phyloP scores from a whole-genome alignment of 2,113 vertebrate species.

The Triplophysa siluroides region DNA sequence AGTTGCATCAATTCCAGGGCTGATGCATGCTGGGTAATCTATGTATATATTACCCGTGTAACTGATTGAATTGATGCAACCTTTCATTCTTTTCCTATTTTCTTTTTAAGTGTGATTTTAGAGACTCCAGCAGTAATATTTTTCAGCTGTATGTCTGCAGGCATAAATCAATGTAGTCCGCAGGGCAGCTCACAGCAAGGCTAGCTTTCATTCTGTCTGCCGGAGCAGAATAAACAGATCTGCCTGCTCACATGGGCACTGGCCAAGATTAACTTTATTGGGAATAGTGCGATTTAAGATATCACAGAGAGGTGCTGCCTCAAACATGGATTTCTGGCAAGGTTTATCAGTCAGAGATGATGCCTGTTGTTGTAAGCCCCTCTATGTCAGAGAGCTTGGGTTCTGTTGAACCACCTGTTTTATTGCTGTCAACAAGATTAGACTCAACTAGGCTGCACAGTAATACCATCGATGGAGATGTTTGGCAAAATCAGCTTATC shows the following conservation, averaged over 20 bases:
- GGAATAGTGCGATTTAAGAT: slow-evolving; percentile 57
- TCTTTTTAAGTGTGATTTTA: slow-evolving; percentile 9
- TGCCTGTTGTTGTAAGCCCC: slow-evolving; percentile 63
- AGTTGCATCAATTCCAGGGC: not conserved
- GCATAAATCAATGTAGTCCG: slow-evolving; percentile 46
- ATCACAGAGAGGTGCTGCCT: slow-evolving; percentile 56
- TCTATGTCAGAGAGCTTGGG: slow-evolving; percentile 56
- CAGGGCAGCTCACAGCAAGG: slow-evolving; percentile 25
- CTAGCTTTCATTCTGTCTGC: slow-evolving; percentile 40
- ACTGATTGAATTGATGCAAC: slow-evolving; percentile 1
- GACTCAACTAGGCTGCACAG: slow-evolving; percentile 54
- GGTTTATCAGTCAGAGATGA: slow-evolving; percentile 53
- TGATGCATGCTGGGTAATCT: not conserved
- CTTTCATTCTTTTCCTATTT: slow-evolving; percentile 28
- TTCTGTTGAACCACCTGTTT: slow-evolving; percentile 56
- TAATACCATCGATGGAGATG: slow-evolving; percentile 61
- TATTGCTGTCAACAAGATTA: slow-evolving; percentile 62
- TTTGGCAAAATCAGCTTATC: slow-evolving; percentile 62
- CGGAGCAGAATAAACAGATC: slow-evolving; percentile 50
- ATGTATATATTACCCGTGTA: slow-evolving; percentile 1
- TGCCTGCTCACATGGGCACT: slow-evolving; percentile 47
- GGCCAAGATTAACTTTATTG: slow-evolving; percentile 63
- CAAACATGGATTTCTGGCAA: slow-evolving; percentile 54
- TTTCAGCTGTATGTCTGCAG: slow-evolving; percentile 44
- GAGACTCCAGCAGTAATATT: slow-evolving; percentile 9